A percentile compares a stretch with the other conserved stretches of the same genome.
phyloP scores from a whole-genome alignment of 2,113 vertebrate genomes.

The Semicossyphus pulcher region DNA sequence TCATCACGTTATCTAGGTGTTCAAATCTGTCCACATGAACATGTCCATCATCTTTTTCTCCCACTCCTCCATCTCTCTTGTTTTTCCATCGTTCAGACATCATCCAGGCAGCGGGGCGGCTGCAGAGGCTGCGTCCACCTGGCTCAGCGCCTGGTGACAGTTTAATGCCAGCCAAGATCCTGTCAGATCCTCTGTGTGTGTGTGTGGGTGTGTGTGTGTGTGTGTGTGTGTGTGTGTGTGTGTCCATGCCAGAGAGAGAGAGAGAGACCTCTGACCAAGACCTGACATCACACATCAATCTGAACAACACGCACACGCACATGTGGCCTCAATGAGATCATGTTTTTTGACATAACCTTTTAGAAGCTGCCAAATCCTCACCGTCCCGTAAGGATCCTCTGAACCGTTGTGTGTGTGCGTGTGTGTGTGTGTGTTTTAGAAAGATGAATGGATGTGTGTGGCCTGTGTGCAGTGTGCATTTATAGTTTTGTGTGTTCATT shows the following conservation, averaged over 20 bases:
- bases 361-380: slow-evolving; percentile 1
- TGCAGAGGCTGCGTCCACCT: slow-evolving; percentile 25
- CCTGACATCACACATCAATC: slow-evolving; percentile 46
- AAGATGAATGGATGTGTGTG: not conserved
- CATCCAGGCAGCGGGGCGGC: slow-evolving; percentile 1
- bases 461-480: too few relatives aligned
- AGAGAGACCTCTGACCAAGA: slow-evolving; percentile 38
- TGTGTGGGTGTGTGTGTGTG: slow-evolving; percentile 3
- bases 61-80: not conserved
- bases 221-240: not conserved
- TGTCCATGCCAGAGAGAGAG: slow-evolving; percentile 18
- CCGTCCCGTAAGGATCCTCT: slow-evolving; percentile 1
- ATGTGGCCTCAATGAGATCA: not conserved
- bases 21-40: not conserved
- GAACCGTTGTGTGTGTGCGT: slow-evolving; percentile 1
- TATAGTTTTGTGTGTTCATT: slow-evolving; percentile 9
- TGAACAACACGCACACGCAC: slow-evolving; percentile 3
- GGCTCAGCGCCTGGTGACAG: slow-evolving; percentile 18
- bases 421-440: slow-evolving; percentile 11
- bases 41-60: not conserved
- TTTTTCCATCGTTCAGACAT: not conserved
- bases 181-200: slow-evolving; percentile 14
- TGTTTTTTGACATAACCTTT: slow-evolving; percentile 4
- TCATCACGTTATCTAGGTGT: not conserved
- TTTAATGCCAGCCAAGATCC: slow-evolving; percentile 33